Conservation (phyloP, 2,888 invertebrate species). For the Andrena minutula region DNA sequence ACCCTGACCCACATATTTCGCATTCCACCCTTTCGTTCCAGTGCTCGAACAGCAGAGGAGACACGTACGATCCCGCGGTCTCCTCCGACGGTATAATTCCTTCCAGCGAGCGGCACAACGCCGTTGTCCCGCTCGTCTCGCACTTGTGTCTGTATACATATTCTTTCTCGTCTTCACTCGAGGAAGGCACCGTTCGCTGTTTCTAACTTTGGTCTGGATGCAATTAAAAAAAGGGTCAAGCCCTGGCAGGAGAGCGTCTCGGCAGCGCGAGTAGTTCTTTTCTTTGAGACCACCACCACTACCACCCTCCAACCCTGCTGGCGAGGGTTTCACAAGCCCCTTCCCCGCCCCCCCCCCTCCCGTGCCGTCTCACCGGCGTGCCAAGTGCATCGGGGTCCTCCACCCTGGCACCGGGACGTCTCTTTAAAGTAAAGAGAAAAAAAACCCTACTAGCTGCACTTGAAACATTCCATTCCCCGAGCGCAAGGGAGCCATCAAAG, state of each 20-base stretch:
- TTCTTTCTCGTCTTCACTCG: constrained; percentile 18
- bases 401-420: constrained; percentile 61
- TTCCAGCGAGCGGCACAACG: constrained; percentile 1
- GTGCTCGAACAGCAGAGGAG: constrained; percentile 24
- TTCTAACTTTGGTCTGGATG: constrained; percentile 72
- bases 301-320: constrained; percentile 36
- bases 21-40: constrained; percentile 43
- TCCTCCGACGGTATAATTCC: constrained; percentile 45
- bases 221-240: constrained; percentile 80
- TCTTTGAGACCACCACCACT: constrained; percentile 59
- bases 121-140: constrained; percentile 1
- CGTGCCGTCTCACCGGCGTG: constrained; percentile 13
- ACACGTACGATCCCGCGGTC: constrained; percentile 44
- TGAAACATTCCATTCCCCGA: constrained; percentile 26
- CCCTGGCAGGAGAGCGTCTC: constrained; percentile 68
- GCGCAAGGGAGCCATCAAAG: constrained; percentile 38
- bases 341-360: constrained; percentile 5
- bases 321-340: constrained; percentile 46
- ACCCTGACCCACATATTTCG: constrained; percentile 64
- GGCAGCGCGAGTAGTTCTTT: constrained; percentile 68
- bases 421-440: constrained; percentile 49
- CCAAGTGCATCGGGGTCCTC: constrained; percentile 60
- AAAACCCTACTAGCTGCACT: constrained; percentile 47
- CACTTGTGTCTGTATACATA: constrained; percentile 17
- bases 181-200: constrained; percentile 34